A percentile compares a stretch with the other conserved stretches of the same genome.
Evolutionary conservation across 1,140 invertebrate genomes (phyloP).

Genomic region (Uloborus diversus): DNA sequence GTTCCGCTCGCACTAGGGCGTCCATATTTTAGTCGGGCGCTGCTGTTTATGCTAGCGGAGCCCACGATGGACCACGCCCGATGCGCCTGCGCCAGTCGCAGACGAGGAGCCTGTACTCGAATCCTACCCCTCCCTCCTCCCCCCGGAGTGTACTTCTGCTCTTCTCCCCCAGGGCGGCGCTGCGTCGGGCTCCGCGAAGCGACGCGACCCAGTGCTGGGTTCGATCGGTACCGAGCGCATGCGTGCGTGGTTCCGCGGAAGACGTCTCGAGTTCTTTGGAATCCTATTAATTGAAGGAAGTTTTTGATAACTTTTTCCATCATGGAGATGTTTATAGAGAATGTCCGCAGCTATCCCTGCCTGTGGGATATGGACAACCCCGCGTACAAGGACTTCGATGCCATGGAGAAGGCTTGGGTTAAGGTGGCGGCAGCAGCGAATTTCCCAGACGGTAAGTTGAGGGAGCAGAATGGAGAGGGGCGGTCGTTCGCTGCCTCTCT

Average conservation of each 20-base stretch:
- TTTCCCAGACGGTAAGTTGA: slow-evolving; percentile 23
- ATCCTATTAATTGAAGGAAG: not conserved
- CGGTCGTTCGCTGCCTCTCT: not conserved
- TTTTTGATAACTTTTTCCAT: no score
- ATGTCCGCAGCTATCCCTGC: slow-evolving; percentile 7
- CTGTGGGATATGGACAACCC: slow-evolving; percentile 18
- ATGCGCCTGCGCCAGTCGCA: no score
- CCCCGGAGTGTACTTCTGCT: not conserved
- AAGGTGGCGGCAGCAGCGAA: not conserved
- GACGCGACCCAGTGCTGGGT: slow-evolving; percentile 4
- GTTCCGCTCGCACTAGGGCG: no score
- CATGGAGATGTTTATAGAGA: slow-evolving; percentile 20
- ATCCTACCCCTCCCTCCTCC: no score
- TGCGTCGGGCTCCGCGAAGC: slow-evolving; percentile 17
- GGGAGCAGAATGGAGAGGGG: not conserved
- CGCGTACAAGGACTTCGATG: slow-evolving; percentile 21
- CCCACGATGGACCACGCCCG: no score
- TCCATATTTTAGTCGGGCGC: no score
- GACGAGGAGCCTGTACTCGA: no score
- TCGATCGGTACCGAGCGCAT: no score
- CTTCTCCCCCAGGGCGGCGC: slow-evolving; percentile 25
- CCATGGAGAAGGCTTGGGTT: slow-evolving; percentile 18
- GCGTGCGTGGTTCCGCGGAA: not conserved
- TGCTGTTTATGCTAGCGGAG: no score
- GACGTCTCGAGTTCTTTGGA: not conserved